Evolutionary conservation across 2,888 invertebrate species (phyloP), one percentile per base, ranked within the genome.

Genomic region (Campopleginae sp.): DNA sequence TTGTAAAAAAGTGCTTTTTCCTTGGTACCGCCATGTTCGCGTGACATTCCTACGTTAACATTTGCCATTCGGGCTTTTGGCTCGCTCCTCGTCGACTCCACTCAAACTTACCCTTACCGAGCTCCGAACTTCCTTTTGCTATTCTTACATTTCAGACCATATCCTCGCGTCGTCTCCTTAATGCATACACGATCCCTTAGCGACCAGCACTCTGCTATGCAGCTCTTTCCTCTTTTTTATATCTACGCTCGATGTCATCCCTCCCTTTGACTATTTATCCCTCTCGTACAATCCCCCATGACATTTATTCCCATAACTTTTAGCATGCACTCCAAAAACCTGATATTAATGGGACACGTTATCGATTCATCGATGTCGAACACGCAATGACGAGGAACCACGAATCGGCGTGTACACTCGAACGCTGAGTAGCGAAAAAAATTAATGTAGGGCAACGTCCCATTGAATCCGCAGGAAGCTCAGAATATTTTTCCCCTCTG

Each of bases 31-130:
- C 77, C 33, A 19, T 48, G 80, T 61, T 88, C 76, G 88, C 88
- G 88, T 88, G 88, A 87, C 87, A 88, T 82, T 87, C 71, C 75
- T 79, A 79, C 86, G 86, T 88, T 88, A 88, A 86, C 87, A 86
- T 85, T 88, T 80, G 79, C 86, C 80, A 87, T 85, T 78, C 78
- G 77, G 78, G 51, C 81, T 79, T 85, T 84, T 79, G 77, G 54
- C 70, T 61, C 68, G 42, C 44, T 23, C 65, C 17, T 58, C 54
- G 68, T 31, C 17, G 66, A 31, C 68, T 27, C 44, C 31, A 58
- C 27, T 31, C 31, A 58, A 68, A 58, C 78, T 54, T 63, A 75
- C 48, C 65, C 76, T 66, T 66, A 51, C 61, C 61, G 44, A 75
- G 23, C 12, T 27, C 63, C 61, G 33, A 75, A 44, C 74, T 75